Conservation (phyloP, 1,140 invertebrate species). For the Calephelis virginiensis region DNA sequence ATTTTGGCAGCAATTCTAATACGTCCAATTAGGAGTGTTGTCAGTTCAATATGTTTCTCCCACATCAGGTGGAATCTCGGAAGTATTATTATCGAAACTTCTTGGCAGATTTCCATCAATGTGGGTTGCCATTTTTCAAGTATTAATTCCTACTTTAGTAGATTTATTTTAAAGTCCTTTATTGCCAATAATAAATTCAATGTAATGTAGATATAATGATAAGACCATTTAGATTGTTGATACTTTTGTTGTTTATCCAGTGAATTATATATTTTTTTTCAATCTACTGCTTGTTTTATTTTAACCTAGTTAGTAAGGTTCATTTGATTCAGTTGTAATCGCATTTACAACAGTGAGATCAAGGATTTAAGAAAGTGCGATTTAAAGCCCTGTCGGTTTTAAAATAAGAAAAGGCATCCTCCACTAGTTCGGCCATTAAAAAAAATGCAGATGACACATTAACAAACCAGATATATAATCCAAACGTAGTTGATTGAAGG, state of each 20-base stretch:
- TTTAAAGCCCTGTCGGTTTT: too few relatives aligned
- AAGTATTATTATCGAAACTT: conserved; percentile 36
- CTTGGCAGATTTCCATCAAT: conserved; percentile 30
- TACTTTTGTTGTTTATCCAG: conserved; percentile 52
- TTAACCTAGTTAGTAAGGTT: background rate
- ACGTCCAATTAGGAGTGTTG: conserved; percentile 10
- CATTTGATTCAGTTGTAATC: too few relatives aligned
- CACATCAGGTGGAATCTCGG: conserved; percentile 29
- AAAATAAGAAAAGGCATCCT: too few relatives aligned
- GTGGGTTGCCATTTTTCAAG: conserved; percentile 28
- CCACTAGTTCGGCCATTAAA: too few relatives aligned
- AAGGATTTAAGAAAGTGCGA: too few relatives aligned
- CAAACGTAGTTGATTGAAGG: too few relatives aligned
- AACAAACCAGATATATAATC: too few relatives aligned
- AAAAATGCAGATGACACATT: too few relatives aligned
- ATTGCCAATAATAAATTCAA: conserved; percentile 23
- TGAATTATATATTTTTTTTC: conserved; percentile 58
- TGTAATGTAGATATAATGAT: conserved; percentile 36
- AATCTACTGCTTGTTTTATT: conserved; percentile 44
- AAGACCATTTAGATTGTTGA: conserved; percentile 49
- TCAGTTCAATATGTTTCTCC: conserved; percentile 13
- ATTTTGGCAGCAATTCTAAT: conserved; percentile 10
- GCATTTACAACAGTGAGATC: too few relatives aligned
- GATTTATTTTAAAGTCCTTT: conserved; percentile 1
- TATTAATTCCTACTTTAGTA: conserved; percentile 33